A percentile compares a stretch with the other conserved stretches of the same genome.
phyloP scores from a whole-genome alignment of 2,888 invertebrate species.

The Gymnoscelis rufifasciata region DNA sequence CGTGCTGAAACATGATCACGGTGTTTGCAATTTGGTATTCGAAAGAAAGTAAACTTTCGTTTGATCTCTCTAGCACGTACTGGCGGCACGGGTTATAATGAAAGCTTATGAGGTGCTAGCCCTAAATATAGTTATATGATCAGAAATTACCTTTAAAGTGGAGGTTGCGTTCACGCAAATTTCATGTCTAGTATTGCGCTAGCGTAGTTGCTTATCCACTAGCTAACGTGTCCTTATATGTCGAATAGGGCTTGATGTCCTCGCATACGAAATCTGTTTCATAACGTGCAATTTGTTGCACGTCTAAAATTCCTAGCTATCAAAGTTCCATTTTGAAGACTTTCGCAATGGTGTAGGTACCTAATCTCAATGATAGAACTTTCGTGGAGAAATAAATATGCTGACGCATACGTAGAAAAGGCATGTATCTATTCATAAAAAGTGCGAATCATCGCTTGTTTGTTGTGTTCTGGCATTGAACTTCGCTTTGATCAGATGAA shows the following conservation, averaged over 20 bases:
- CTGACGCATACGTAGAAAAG: constrained; percentile 40
- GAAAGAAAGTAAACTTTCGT: constrained; percentile 50
- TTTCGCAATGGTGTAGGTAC: not conserved
- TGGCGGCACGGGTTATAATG: constrained; percentile 48
- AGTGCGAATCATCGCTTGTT: constrained; percentile 49
- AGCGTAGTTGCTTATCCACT: constrained; percentile 27
- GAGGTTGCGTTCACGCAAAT: constrained; percentile 38
- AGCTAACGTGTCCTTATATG: constrained; percentile 42
- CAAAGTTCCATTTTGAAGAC: not conserved
- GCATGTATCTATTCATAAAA: constrained; percentile 31
- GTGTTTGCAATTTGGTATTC: constrained; percentile 41
- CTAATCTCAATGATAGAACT: too few relatives aligned
- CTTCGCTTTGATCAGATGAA: constrained; percentile 36
- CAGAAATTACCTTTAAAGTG: constrained; percentile 43
- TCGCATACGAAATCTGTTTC: constrained; percentile 9
- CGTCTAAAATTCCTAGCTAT: too few relatives aligned
- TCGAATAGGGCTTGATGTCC: constrained; percentile 27
- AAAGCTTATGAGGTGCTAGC: constrained; percentile 38
- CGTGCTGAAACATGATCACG: constrained; percentile 40
- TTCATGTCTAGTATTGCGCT: constrained; percentile 36
- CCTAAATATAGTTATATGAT: constrained; percentile 41
- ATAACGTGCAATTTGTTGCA: constrained; percentile 7
- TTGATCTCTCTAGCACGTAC: constrained; percentile 34
- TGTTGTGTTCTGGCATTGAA: constrained; percentile 54
- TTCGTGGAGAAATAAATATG: constrained; percentile 29